phyloP scores from a whole-genome alignment of 1,140 invertebrate genomes.

The Heterodera carotae region DNA sequence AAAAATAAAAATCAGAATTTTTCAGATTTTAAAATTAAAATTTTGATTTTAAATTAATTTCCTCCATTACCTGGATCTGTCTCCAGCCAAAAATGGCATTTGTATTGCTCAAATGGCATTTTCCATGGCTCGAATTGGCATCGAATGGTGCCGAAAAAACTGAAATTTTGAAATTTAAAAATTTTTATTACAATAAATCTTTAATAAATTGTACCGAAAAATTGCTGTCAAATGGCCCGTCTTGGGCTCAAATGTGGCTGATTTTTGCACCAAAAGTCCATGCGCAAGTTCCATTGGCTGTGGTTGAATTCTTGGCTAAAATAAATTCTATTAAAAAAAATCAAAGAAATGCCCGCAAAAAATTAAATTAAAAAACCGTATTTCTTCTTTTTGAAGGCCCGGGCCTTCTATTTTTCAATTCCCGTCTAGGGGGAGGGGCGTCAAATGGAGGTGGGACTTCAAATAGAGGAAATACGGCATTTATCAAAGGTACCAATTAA shows the following conservation, averaged over 20 bases:
- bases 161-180: conserved; percentile 17
- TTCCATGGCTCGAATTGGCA: conserved; percentile 42
- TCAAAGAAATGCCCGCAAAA: too few relatives aligned
- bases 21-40: not conserved
- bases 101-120: conserved; percentile 49
- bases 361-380: not conserved
- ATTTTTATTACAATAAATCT: not conserved
- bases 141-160: conserved; percentile 29
- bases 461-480: too few relatives aligned
- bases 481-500: not conserved
- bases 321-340: not conserved
- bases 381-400: too few relatives aligned
- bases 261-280: conserved; percentile 24
- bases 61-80: conserved; percentile 39
- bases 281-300: conserved; percentile 3
- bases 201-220: conserved; percentile 33
- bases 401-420: too few relatives aligned
- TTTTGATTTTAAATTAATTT: conserved; percentile 2
- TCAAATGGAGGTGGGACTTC: too few relatives aligned
- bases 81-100: conserved; percentile 35
- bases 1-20: conserved; percentile 22
- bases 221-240: conserved; percentile 51
- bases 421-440: too few relatives aligned
- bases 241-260: conserved; percentile 49
- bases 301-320: conserved; percentile 19